A percentile compares a stretch with the other conserved stretches of the same genome.
Evolutionary conservation across 2,113 vertebrate genomes (phyloP).

Genomic region (Rhombomys opimus): DNA sequence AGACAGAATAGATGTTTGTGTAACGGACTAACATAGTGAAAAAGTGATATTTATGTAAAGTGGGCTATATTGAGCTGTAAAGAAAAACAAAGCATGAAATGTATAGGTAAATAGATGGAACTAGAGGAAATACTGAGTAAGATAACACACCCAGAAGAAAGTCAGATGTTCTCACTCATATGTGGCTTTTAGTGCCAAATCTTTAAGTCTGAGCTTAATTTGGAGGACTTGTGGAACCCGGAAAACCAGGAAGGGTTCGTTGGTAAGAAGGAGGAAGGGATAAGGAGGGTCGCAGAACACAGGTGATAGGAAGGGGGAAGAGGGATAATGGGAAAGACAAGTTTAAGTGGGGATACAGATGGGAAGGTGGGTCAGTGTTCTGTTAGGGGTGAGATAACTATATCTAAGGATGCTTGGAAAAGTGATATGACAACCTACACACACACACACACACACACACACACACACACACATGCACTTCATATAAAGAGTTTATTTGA

Average conservation of each 20-base stretch:
- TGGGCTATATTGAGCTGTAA: not conserved
- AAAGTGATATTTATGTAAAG: not conserved
- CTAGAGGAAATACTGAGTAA: not conserved
- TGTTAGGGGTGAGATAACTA: not conserved
- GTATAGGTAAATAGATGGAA: not conserved
- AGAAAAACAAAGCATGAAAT: not conserved
- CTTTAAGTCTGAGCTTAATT: not conserved
- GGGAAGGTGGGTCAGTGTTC: not conserved
- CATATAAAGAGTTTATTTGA: not conserved
- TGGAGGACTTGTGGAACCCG: not conserved
- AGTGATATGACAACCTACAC: not conserved
- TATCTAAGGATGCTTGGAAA: not conserved
- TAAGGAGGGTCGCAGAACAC: not conserved
- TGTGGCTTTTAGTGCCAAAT: not conserved
- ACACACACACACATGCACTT: not conserved
- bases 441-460: not conserved
- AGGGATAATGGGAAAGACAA: too few species aligned
- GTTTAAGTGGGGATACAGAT: not conserved
- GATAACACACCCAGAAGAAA: not conserved
- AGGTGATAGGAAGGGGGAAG: not conserved
- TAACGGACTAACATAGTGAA: not conserved
- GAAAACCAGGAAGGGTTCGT: not conserved
- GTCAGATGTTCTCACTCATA: not conserved
- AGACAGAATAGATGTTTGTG: not conserved
- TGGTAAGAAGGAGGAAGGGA: not conserved